Evolutionary conservation across 2,797 vertebrate genomes (phyloP).

Genomic region (Tiaroga cobitis): DNA sequence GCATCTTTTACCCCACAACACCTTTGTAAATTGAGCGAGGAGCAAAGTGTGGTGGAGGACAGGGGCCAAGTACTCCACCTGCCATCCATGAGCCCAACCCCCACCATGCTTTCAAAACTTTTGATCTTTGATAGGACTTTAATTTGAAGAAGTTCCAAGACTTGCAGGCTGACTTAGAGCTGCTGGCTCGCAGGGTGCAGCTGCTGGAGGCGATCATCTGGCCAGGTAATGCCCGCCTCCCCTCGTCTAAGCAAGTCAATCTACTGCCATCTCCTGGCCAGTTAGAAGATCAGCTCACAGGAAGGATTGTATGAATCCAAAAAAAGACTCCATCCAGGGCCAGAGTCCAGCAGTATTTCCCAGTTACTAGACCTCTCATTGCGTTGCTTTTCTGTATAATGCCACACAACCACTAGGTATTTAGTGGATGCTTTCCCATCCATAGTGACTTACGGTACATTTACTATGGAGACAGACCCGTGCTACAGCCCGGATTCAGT

Average conservation of each 20-base stretch:
- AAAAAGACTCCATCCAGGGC: slow-evolving; percentile 6
- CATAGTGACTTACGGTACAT: background rate
- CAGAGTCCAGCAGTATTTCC: slow-evolving; percentile 18
- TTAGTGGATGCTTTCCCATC: background rate
- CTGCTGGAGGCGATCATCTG: slow-evolving; percentile 99
- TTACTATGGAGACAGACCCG: background rate
- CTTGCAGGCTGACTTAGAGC: slow-evolving; percentile 97
- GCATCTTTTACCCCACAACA: slow-evolving; percentile 54
- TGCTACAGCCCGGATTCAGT: background rate
- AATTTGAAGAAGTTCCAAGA: slow-evolving; percentile 97
- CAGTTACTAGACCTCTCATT: background rate
- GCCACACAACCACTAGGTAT: background rate
- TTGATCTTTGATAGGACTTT: slow-evolving; percentile 93
- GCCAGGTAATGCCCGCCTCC: slow-evolving; percentile 89
- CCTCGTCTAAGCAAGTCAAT: slow-evolving; percentile 24
- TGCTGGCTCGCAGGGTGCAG: slow-evolving; percentile 99
- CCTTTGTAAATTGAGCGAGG: slow-evolving; percentile 57
- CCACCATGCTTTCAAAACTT: slow-evolving; percentile 84
- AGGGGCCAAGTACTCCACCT: slow-evolving; percentile 70
- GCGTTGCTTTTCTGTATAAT: background rate
- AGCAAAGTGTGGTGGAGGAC: slow-evolving; percentile 60
- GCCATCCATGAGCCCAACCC: slow-evolving; percentile 68
- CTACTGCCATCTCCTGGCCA: slow-evolving; percentile 48
- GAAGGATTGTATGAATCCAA: background rate
- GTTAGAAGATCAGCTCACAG: slow-evolving; percentile 6